A percentile compares a stretch with the other conserved stretches of the same genome.
These are phyloP conservation scores for Calcarius lapponicus DNA, from an alignment of 2,797 vertebrate genomes.

Conservation along the genomic window DNA sequence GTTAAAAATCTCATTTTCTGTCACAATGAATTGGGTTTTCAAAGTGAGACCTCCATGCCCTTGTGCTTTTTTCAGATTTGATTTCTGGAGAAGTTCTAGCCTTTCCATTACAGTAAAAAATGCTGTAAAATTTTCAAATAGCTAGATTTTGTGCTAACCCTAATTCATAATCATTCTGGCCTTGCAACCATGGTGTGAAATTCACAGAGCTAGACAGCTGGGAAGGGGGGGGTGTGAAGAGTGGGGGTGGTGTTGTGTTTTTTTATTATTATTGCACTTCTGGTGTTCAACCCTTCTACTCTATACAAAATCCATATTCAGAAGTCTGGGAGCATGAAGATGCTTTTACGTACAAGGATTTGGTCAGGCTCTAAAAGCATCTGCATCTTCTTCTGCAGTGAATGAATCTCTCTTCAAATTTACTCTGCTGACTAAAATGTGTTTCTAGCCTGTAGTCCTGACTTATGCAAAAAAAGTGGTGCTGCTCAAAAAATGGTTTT, in stretches of 20 bases:
- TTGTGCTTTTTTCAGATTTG: not conserved
- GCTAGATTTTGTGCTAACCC: slow-evolving; percentile 35
- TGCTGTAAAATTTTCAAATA: not conserved
- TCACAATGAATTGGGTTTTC: not conserved
- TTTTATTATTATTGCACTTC: slow-evolving; percentile 57
- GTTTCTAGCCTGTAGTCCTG: not conserved
- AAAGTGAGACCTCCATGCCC: not conserved
- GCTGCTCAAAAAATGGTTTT: not conserved
- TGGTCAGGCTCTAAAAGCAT: not conserved
- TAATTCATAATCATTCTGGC: slow-evolving; percentile 52
- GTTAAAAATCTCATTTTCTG: slow-evolving; percentile 8
- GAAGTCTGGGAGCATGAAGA: not conserved
- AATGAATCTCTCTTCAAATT: not conserved
- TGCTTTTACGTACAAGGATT: not conserved
- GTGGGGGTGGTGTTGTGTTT: slow-evolving; percentile 42
- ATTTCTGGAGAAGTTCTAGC: not conserved
- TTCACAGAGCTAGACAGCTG: slow-evolving; percentile 61
- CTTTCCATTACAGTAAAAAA: slow-evolving; percentile 11
- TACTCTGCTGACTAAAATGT: not conserved
- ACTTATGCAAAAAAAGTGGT: not conserved
- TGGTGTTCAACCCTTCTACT: slow-evolving; percentile 52
- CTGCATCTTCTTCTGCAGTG: not conserved
- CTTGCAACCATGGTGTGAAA: slow-evolving; percentile 61
- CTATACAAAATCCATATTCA: not conserved
- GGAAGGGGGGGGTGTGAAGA: slow-evolving; percentile 60